Conservation (phyloP, 2,888 invertebrate genomes). For the Parelbella ahira region DNA sequence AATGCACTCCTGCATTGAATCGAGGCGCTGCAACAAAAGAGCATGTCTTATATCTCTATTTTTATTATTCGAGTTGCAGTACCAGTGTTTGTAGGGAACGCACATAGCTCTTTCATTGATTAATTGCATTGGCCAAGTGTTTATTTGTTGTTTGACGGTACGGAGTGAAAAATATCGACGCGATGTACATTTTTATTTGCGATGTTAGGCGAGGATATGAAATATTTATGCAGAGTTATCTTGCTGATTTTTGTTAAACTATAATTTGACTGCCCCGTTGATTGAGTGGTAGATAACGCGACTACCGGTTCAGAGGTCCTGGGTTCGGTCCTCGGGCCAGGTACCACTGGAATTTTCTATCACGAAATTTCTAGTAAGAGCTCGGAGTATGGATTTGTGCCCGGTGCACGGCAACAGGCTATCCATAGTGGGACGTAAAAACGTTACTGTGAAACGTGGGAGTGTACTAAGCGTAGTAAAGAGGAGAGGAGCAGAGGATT, state of each 20-base stretch:
- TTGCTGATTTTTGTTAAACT: background rate
- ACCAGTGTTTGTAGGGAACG: constrained; percentile 26
- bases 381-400: too few species aligned
- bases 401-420: too few species aligned
- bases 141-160: constrained; percentile 33
- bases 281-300: too few species aligned
- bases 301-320: too few species aligned
- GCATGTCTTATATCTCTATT: constrained; percentile 12
- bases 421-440: too few species aligned
- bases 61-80: constrained; percentile 12
- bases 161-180: constrained; percentile 28
- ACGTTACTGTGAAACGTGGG: too few species aligned
- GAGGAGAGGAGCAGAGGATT: too few species aligned
- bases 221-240: background rate
- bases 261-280: too few species aligned
- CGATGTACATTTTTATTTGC: constrained; percentile 10
- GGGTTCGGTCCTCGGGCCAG: too few species aligned
- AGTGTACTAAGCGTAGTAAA: too few species aligned
- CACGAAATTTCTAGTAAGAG: too few species aligned
- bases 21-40: constrained; percentile 9
- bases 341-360: too few species aligned
- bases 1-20: constrained; percentile 4
- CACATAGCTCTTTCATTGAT: constrained; percentile 32
- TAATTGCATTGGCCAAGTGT: constrained; percentile 35
- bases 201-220: background rate